Base-by-base conservation (phyloP, 2,888 invertebrate species). In the Xestia c-nigrum region DNA sequence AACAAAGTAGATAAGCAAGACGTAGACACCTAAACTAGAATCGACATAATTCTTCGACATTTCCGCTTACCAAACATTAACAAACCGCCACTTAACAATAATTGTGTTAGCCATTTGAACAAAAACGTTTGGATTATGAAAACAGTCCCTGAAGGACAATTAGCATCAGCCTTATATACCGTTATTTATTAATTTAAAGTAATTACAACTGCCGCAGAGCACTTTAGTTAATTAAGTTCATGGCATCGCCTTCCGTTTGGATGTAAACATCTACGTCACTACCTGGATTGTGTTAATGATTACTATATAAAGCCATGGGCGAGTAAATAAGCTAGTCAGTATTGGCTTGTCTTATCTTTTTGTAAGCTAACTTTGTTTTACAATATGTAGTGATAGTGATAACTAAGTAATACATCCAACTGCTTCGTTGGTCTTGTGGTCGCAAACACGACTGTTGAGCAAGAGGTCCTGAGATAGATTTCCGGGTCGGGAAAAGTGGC, bases 161-260 rank as follows among this genome's bases (percentile, higher is more conserved):
- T 83, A 83, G n/a, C 71, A 50, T 14, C 5, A 55, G 55, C n/a
- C 64, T 43, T 64, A 64, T 61, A 70, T 55, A 31, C 64, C 38
- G 43, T 69, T 72, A 78, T 72, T 78, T 59, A 79, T 81, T 64
- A 7, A 80, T 82, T 61, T 43, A 64, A 40, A 84, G 74, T 80
- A 79, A 82, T 84, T 84, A 84, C 43, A 65, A 55, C 2, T 52
- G 47, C 59, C 64, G 38, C 63, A 38, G 10, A 24, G 31, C 81
- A 84, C 81, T 82, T 72, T 31, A 14, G 24, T 38, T 80, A 80
- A 82, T 82, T 74, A 71, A 61, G 59, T 63, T 52, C 24, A 16
- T n/a, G 31, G 38, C 31, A 47, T 71, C 31, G 24, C 65, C 77
- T 81, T 75, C 66, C 67, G 81, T 52, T 46, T 46, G 24, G 6